Percentiles rank a stretch among this genome's conserved stretches.
These are phyloP conservation scores for Uria aalge DNA, from an alignment of 2,113 vertebrate genomes.

Conservation along the genomic window DNA sequence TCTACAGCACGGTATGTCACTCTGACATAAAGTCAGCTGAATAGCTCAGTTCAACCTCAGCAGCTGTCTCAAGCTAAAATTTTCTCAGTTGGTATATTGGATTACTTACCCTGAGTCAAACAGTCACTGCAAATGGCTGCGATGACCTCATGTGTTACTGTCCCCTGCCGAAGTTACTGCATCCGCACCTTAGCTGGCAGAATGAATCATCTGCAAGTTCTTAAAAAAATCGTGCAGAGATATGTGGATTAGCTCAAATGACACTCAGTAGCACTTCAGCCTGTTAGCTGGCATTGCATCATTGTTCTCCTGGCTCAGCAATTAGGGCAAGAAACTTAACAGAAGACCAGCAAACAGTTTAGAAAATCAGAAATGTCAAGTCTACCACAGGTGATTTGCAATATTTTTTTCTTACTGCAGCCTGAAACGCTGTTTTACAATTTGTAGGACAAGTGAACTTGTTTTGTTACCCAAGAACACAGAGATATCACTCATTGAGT, in stretches of 20 bases:
- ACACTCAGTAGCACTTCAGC: background rate
- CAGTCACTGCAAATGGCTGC: background rate
- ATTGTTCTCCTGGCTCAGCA: background rate
- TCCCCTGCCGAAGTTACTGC: background rate
- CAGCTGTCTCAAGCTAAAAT: background rate
- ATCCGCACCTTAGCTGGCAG: background rate
- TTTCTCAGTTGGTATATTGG: background rate
- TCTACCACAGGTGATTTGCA: background rate
- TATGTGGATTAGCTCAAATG: background rate
- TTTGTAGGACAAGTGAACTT: background rate
- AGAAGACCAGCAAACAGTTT: background rate
- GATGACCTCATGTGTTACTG: background rate
- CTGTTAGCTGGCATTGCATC: background rate
- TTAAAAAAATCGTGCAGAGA: background rate
- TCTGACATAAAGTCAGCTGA: background rate
- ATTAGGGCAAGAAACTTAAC: background rate
- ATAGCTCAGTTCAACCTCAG: background rate
- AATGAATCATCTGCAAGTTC: background rate
- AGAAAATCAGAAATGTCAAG: background rate
- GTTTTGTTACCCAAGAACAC: background rate
- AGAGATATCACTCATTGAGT: background rate
- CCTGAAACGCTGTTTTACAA: background rate
- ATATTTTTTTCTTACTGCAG: background rate
- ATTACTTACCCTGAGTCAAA: background rate
- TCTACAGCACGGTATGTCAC: background rate